Evolutionary conservation across 2,797 vertebrate species (phyloP), one percentile per base, ranked within the genome.

Genomic region (Hirundo rustica): DNA sequence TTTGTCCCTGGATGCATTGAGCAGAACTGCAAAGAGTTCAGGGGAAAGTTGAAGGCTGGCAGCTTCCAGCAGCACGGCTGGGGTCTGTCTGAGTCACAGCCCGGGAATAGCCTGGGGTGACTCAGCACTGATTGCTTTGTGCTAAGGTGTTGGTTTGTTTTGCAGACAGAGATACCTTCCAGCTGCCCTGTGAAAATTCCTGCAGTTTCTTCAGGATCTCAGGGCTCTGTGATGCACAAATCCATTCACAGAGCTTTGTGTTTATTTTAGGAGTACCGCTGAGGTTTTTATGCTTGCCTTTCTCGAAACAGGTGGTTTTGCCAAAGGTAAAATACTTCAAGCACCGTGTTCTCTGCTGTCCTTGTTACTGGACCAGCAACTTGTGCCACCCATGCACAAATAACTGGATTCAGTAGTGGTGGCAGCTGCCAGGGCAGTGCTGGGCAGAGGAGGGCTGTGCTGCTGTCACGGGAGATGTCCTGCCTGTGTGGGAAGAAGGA

Each of bases 391-490:
- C 18, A 4, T 26, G 17, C 53, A 42, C 27, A 18, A 18, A 8
- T 22, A 9, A 19, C 27, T 3, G 32, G 36, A 38, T 50, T 78
- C 20, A 53, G 55, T 0, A 0, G 50, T 0, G 6, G 16, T 50
- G 72, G 75, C 36, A 62, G 60, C 10, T 48, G 57, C 65, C 3
- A 5, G 57, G 76, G 29, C 0, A 5, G 50, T 0, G 2, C 4
- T 55, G 67, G 55, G 38, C 45, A 64, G 53, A 29, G 40, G 36
- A 79, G 54, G 50, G 44, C 44, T 36, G 1, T 0, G 0, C 40
- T 17, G 5, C 79, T 83, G 47, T 19, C 1, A 1, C 12, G 16
- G 29, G 34, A 34, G 20, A 23, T n/a, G 42, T 71, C 54, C 73
- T 74, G 32, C 73, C 64, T 6, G 4, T 30, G 3, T 68, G 47